These are phyloP conservation scores for Troides oblongomaculatus DNA, from an alignment of 2,888 invertebrate genomes.

Conservation along the genomic window DNA sequence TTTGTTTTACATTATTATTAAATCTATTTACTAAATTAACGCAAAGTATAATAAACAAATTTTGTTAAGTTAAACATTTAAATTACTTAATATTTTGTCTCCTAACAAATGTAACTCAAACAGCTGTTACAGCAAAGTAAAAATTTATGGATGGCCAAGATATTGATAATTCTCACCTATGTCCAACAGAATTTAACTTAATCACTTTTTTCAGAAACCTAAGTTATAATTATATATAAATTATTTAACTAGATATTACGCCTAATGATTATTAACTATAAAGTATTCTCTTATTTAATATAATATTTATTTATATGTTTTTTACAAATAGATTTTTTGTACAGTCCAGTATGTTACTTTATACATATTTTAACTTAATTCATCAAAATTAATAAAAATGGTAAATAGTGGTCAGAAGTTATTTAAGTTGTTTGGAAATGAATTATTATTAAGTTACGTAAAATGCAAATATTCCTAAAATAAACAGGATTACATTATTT, in stretches of 20 bases:
- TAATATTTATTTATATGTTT: neutral
- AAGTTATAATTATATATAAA: neutral
- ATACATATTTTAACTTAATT: too few species aligned
- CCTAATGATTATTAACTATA: neutral
- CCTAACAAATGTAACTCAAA: neutral
- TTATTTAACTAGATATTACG: neutral
- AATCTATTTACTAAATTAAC: conserved; percentile 42
- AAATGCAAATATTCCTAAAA: too few species aligned
- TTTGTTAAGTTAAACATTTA: conserved; percentile 10
- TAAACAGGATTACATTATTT: too few species aligned
- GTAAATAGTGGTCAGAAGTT: too few species aligned
- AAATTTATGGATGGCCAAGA: conserved; percentile 3
- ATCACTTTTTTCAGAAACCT: neutral
- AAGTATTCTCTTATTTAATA: neutral
- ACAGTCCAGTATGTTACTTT: neutral
- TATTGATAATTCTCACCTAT: conserved; percentile 77
- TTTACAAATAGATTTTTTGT: neutral
- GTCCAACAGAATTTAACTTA: conserved; percentile 54
- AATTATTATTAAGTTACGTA: too few species aligned
- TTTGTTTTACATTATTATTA: conserved; percentile 61
- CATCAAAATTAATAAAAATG: too few species aligned
- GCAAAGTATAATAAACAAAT: conserved; percentile 25
- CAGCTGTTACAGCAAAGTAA: neutral
- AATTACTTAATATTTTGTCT: conserved; percentile 6
- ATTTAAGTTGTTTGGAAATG: too few species aligned